Evolutionary conservation across 2,888 invertebrate genomes (phyloP), one percentile per base, ranked within the genome.

Genomic region (Amphipyra tragopoginis): DNA sequence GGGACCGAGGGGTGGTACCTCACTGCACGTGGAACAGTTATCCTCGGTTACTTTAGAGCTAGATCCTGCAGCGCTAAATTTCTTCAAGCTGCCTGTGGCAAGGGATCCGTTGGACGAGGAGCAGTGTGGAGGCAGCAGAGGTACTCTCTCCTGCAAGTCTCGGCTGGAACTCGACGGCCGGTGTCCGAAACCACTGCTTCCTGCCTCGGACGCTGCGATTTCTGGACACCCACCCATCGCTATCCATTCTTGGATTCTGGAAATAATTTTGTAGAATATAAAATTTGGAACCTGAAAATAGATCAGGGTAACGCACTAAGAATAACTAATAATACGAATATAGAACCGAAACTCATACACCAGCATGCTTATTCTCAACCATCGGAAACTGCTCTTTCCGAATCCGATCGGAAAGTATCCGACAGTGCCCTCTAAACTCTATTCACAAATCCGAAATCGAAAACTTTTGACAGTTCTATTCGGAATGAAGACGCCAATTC

Each of bases 81-180:
- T 93, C 59, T 91, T 92, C 4, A 94, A 81, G 75, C 94, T 94
- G 36, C 92, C 90, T 0, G 92, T 91, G 10, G 93, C 86, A 0
- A 95, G 81, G 0, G 94, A 94, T 26, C 95, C 94, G 63, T 92
- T 95, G 13, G 95, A 95, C 0, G 94, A 90, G 1, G 93, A 93
- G 67, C 92, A 93, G 65, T 93, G 93, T 1, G 94, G 90, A 0
- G 93, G 93, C 10, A 95, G 79, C 1, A 95, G 81, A 0, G 95
- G 95, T 0, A 89, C 91, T 55, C 94, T 81, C 70, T 95, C 95
- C 49, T 92, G 92, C 0, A 91, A 78, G 45, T 93, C 93, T 38
- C 91, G 84, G 4, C 77, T 82, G 7, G 93, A 92, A 4, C 87
- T 84, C 0, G 86, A 82, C 0, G 90, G 84, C 36, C 89, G 81